Base-by-base conservation (phyloP, 2,888 invertebrate species). In the Netelia virgata region DNA sequence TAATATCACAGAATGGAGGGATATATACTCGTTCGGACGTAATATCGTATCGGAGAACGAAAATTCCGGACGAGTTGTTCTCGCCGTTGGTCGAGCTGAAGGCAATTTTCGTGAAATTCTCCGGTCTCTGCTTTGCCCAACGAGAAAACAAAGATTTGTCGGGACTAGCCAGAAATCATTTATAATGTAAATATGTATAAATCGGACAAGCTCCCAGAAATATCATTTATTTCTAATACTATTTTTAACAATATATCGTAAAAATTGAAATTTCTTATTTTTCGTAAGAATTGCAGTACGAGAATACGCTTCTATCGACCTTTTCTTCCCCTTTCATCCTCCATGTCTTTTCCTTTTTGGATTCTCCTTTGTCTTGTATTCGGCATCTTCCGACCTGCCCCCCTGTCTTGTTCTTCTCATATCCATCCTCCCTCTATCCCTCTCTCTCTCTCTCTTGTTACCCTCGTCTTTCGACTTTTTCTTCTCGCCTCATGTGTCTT, bases 331-430 rank as follows among this genome's bases (percentile, higher is more conserved):
- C 47, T 61, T 61, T 36, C 18, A n/a, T 36, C 53, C 8, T 14
- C 36, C 36, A 75, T 75, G 53, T 75, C n/a, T 53, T 64, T 53
- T 36, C 36, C 36, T 14, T 16, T 55, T 55, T 9, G n/a, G n/a
- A 55, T 16, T 64, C 64, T 85, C 86, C 89, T 84, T 88, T 89
- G 88, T 87, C 88, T 88, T 89, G 89, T 89, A 87, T 89, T 85
- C 90, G 88, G 87, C 81, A 81, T 61, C 53, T 41, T 2, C 14
- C 14, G 11, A 8, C 50, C 77, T 59, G 68, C 77, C 59, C 36
- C 50, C 20, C 18, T 23, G 57, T 36, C 57, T 69, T 23, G 16
- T 68, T 81, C 74, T 55, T 75, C 69, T 23, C 23, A 23, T 68
- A 18, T 50, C 16, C 16, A 1, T 66, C 20, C 47, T 36, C 70